Conservation (phyloP, 92 coral and sea anemone genomes). For the Umimayanthus chanpuru region DNA sequence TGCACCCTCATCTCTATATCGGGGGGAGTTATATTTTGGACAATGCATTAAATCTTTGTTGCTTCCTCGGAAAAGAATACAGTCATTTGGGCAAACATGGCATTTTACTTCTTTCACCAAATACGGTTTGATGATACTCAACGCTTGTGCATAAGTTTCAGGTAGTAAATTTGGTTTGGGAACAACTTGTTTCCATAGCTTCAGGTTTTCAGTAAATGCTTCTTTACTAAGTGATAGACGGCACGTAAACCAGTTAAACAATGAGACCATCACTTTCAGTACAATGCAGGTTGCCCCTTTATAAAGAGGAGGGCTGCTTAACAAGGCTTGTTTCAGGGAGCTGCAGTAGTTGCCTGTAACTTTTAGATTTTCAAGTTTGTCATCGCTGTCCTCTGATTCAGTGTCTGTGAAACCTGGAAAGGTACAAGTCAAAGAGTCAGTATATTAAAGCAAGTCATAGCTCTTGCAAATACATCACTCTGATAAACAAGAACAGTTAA, state of each 20-base stretch:
- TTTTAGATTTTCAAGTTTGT: not conserved
- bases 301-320: not conserved
- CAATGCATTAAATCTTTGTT: conserved; percentile 36
- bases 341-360: not conserved
- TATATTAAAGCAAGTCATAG: too few relatives aligned
- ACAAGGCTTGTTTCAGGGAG: not conserved
- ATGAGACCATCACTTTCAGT: not conserved
- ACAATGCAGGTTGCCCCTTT: not conserved
- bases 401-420: not conserved
- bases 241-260: not conserved
- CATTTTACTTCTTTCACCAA: conserved; percentile 39
- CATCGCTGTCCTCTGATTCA: not conserved
- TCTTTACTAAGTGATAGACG: not conserved
- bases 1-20: conserved; percentile 2
- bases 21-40: conserved; percentile 44
- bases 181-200: not conserved
- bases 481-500: too few relatives aligned
- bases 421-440: not conserved
- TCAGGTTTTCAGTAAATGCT: not conserved
- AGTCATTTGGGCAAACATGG: conserved; percentile 67
- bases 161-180: conserved; percentile 1
- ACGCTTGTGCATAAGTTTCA: not conserved
- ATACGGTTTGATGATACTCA: conserved; percentile 33
- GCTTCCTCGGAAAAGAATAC: conserved; percentile 52
- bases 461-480: too few relatives aligned